Evolutionary conservation across 2,888 invertebrate species (phyloP).

Genomic region (Synergus japonicus): DNA sequence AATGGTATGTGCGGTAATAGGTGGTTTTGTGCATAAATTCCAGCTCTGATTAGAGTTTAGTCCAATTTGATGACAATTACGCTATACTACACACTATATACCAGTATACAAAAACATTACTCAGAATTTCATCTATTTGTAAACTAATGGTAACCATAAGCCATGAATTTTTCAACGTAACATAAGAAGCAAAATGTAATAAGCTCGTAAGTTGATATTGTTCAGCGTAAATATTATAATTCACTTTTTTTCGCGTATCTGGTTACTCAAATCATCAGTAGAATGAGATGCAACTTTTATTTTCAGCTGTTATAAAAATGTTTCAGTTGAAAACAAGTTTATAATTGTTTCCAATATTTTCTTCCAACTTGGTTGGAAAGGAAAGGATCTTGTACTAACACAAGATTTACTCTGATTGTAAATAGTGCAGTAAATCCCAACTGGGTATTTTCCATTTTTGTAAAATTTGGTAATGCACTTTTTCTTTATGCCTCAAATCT

Average conservation of each 20-base stretch:
- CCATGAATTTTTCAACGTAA: no score
- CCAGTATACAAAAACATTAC: no score
- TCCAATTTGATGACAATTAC: not conserved
- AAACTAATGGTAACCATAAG: no score
- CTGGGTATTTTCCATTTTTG: not conserved
- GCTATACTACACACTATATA: no score
- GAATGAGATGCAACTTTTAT: not conserved
- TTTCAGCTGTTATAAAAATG: not conserved
- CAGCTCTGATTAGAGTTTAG: not conserved
- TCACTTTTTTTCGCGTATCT: no score
- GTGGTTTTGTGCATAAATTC: slow-evolving; percentile 1
- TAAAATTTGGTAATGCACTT: not conserved
- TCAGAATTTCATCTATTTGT: no score
- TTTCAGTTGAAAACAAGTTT: not conserved
- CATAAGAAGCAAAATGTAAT: no score
- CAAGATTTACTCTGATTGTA: not conserved
- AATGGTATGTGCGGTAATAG: not conserved
- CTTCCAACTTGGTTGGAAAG: not conserved
- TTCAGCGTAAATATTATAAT: not conserved
- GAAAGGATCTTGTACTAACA: not conserved
- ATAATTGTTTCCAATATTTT: not conserved
- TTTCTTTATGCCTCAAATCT: not conserved
- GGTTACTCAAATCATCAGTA: no score
- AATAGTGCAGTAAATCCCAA: no score
- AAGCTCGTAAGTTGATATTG: no score